Conservation (phyloP, 2,797 vertebrate species). For the Sternarchorhynchus goeldii region DNA sequence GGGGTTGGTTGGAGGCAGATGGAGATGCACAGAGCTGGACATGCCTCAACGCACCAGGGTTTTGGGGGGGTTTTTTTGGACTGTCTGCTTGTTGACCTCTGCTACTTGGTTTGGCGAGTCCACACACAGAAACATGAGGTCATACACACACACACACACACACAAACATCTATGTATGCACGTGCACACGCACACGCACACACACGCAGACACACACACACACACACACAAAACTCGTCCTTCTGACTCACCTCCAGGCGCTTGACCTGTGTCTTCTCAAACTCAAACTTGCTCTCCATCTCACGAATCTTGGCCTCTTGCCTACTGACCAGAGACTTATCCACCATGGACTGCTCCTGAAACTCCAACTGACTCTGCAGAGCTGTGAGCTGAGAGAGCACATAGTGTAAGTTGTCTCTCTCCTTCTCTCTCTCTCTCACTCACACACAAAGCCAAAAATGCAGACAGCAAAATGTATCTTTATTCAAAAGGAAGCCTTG, state of each 20-base stretch:
- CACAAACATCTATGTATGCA: neutral
- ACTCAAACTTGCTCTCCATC: slow-evolving; percentile 94
- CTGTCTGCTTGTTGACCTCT: slow-evolving; percentile 19
- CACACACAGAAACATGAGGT: neutral
- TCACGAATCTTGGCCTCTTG: slow-evolving; percentile 96
- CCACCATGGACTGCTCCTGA: slow-evolving; percentile 97
- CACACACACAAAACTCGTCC: neutral
- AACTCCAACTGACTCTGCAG: slow-evolving; percentile 96
- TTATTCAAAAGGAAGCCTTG: slow-evolving; percentile 1
- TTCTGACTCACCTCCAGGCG: slow-evolving; percentile 86
- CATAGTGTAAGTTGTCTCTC: slow-evolving; percentile 1
- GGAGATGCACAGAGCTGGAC: neutral
- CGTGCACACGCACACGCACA: neutral
- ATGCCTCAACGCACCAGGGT: slow-evolving; percentile 23
- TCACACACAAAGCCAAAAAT: slow-evolving; percentile 2
- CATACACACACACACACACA: neutral
- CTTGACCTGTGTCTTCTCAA: slow-evolving; percentile 96
- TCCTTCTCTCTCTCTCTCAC: neutral
- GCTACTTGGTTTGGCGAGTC: neutral
- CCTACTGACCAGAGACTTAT: slow-evolving; percentile 92
- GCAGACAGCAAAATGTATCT: slow-evolving; percentile 22
- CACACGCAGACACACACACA: slow-evolving; percentile 7
- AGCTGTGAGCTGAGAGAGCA: slow-evolving; percentile 81
- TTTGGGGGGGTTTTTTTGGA: slow-evolving; percentile 5
- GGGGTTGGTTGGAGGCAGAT: neutral